phyloP scores from a whole-genome alignment of 2,888 invertebrate species.

The Chymomyza caudatula region DNA sequence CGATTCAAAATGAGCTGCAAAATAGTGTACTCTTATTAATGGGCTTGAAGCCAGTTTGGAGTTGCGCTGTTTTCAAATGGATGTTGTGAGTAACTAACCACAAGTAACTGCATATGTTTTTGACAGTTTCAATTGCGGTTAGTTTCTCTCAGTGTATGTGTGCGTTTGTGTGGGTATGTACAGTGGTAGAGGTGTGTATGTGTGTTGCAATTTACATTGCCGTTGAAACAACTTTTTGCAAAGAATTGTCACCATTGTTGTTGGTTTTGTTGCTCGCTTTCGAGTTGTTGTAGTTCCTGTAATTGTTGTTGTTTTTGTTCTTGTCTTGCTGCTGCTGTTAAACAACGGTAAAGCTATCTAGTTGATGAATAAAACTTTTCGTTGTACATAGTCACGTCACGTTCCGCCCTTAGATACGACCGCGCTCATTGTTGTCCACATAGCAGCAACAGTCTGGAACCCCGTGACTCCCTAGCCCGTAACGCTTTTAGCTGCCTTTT shows the following conservation, averaged over 20 bases:
- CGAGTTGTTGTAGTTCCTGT: slow-evolving; percentile 17
- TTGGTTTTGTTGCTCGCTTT: slow-evolving; percentile 10
- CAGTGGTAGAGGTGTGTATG: no score
- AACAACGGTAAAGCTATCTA: slow-evolving; percentile 64
- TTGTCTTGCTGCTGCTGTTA: slow-evolving; percentile 34
- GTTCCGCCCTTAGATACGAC: slow-evolving; percentile 52
- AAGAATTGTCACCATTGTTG: slow-evolving; percentile 31
- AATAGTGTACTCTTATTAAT: no score
- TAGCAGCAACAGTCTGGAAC: background rate
- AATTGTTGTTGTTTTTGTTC: slow-evolving; percentile 10
- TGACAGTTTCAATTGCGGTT: no score
- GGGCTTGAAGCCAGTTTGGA: no score
- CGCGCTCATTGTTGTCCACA: background rate
- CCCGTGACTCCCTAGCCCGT: background rate
- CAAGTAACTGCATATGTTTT: no score
- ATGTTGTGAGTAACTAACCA: no score
- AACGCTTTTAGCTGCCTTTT: background rate
- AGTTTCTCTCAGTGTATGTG: background rate
- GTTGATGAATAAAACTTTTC: slow-evolving; percentile 64
- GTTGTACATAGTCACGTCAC: slow-evolving; percentile 18
- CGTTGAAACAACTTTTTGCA: slow-evolving; percentile 37
- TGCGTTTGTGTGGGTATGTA: slow-evolving; percentile 4
- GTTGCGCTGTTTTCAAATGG: no score
- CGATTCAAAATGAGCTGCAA: no score
- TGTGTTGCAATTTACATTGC: slow-evolving; percentile 48